phyloP scores from a whole-genome alignment of 2,113 vertebrate genomes.

The Sardina pilchardus region DNA sequence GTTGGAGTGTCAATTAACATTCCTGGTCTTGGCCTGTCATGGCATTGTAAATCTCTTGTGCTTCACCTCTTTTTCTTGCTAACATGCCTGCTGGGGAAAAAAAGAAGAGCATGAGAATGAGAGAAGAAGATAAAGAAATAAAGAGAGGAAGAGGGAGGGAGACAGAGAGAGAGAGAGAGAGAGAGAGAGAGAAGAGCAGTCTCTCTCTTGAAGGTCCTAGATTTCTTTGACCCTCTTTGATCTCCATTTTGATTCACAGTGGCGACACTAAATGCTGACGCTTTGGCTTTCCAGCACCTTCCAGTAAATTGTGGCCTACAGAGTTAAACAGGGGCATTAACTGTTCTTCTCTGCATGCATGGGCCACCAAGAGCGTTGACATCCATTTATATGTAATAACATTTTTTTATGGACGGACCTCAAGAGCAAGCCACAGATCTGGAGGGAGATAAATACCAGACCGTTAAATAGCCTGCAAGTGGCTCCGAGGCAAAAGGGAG shows the following conservation, averaged over 20 bases:
- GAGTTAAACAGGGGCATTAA: background rate
- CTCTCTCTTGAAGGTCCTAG: background rate
- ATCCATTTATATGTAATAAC: slow-evolving; percentile 13
- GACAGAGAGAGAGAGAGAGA: background rate
- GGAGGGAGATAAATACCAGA: background rate
- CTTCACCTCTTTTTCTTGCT: slow-evolving; percentile 55
- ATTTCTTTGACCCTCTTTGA: slow-evolving; percentile 16
- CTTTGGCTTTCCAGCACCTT: slow-evolving; percentile 5
- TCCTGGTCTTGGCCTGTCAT: slow-evolving; percentile 62
- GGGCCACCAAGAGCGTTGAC: slow-evolving; percentile 14
- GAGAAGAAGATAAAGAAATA: background rate
- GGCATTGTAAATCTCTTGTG: slow-evolving; percentile 61
- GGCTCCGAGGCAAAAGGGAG: background rate
- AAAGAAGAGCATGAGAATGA: slow-evolving; percentile 46
- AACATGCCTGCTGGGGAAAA: slow-evolving; percentile 54
- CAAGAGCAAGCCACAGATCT: slow-evolving; percentile 8
- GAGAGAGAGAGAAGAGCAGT: background rate
- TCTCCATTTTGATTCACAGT: background rate
- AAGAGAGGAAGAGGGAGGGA: background rate
- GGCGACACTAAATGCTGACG: background rate
- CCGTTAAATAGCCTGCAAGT: background rate
- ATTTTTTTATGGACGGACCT: background rate
- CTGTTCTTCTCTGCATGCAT: background rate
- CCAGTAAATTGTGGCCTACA: background rate
- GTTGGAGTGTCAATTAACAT: slow-evolving; percentile 68